Base-by-base conservation (phyloP, 2,888 invertebrate species). In the Tetranychus piercei region DNA sequence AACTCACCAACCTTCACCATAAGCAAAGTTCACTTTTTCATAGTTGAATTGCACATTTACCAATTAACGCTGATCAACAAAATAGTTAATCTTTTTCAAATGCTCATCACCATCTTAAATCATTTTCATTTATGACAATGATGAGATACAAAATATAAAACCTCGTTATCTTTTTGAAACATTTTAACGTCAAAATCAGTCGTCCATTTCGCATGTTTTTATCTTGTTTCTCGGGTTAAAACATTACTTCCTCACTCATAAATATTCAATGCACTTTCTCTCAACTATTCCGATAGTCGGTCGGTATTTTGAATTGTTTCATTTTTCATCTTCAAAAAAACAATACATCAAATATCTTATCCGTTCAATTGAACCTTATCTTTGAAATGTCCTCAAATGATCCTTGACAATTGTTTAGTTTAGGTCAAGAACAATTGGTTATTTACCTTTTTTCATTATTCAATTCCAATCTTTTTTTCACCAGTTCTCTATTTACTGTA, bases 11-110 rank as follows among this genome's bases (percentile, higher is more conserved):
- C 9, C 45, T 45, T 20, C 18, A 65, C 4, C 66, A 5, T n/a
- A n/a, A 22, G 15, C 69, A 69, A 69, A 23, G 69, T 9, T 69
- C 69, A 69, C n/a, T 34, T 69, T 69, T 34, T 18, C 69, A 69
- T n/a, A 69, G 69, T 69, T 34, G 34, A 69, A 69, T 69, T 69
- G 69, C 2, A 18, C n/a, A 18, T 69, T 69, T 22, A 11, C n/a
- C 22, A 65, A 65, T 65, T 65, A 65, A 18, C 20, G 66, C 4
- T 65, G 66, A 65, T 34, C 34, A 34, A 34, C 34, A 34, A 34
- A 34, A 34, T 34, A 34, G 34, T 34, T 34, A 34, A 34, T 5
- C 34, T 5, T 34, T 34, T 34, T 34, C 34, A 34, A 34, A 34
- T 34, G 34, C 34, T 34, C 34, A 34, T 34, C 34, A 34, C 34